Conservation (phyloP, 2,113 vertebrate species). For the Felis chaus region DNA sequence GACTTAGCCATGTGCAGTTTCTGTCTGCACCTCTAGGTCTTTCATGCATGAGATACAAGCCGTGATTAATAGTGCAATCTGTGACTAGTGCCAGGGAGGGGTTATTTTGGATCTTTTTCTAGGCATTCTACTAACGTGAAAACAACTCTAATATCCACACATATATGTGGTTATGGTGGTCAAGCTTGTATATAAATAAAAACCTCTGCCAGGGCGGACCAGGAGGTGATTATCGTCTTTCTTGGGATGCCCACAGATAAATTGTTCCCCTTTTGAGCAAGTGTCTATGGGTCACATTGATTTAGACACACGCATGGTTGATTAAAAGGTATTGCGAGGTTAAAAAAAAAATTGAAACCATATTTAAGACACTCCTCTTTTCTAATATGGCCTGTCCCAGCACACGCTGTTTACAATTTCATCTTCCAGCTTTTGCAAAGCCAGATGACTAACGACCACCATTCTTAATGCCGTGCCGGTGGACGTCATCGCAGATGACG, state of each 20-base stretch:
- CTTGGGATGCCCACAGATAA: neutral
- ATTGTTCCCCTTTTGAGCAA: slow-evolving; percentile 7
- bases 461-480: slow-evolving; percentile 66
- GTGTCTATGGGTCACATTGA: neutral
- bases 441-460: slow-evolving; percentile 81
- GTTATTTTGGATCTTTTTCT: neutral
- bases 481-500: slow-evolving; percentile 80
- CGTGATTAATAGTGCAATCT: neutral
- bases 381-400: slow-evolving; percentile 75
- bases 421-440: slow-evolving; percentile 75
- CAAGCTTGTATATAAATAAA: slow-evolving; percentile 39
- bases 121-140: slow-evolving; percentile 20
- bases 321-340: slow-evolving; percentile 33
- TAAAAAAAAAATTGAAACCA: neutral
- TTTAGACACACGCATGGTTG: neutral
- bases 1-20: neutral
- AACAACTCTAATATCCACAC: neutral
- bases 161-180: neutral
- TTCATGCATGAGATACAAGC: neutral
- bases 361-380: neutral
- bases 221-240: neutral
- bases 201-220: neutral
- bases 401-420: slow-evolving; percentile 83
- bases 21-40: neutral
- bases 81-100: neutral